Evolutionary conservation across 2,113 vertebrate species (phyloP), one percentile per base, ranked within the genome.

Genomic region (Fregetta grallaria): DNA sequence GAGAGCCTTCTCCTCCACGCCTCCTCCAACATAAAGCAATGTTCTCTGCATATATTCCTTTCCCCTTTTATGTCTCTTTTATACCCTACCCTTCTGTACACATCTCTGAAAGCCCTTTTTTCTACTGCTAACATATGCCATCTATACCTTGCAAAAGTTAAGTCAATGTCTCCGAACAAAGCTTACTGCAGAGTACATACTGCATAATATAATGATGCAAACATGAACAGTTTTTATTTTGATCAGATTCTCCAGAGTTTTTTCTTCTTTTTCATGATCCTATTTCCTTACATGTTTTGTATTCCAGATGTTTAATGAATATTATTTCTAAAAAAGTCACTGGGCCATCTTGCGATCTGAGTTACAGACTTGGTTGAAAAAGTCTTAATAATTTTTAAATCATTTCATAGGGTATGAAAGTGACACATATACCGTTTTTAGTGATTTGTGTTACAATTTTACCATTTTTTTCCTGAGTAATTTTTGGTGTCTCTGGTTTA

Each of bases 131-230:
- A 67, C 17, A 19, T 13, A 19, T 12, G 52, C 14, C 67, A 84
- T 11, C 77, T 81, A 49, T 26, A 92, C 17, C 77, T 75, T 66
- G 45, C 82, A 82, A 78, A 93, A 96, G 92, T 83, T 36, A 34
- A 47, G 78, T 50, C 91, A 87, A 4, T 7, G 65, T 53, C 61
- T 84, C 53, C 10, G 7, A 55, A 90, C 42, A 88, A 63, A 80
- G 30, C 45, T 5, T 44, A 30, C 38, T 87, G 58, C 44, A 55
- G 55, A 73, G 18, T 19, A 72, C n/a, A 20, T 7, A 22, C 27
- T 26, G 27, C 27, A 44, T 42, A 55, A 93, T 4, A 36, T 1
- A 84, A 49, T 7, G 22, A 25, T 75, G 45, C 32, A 77, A 89
- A 78, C 15, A 56, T 30, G 9, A 30, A 15, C 9, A 25, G 34